Evolutionary conservation across 1,140 invertebrate genomes (phyloP).

Genomic region (Protaetia brevitarsis): DNA sequence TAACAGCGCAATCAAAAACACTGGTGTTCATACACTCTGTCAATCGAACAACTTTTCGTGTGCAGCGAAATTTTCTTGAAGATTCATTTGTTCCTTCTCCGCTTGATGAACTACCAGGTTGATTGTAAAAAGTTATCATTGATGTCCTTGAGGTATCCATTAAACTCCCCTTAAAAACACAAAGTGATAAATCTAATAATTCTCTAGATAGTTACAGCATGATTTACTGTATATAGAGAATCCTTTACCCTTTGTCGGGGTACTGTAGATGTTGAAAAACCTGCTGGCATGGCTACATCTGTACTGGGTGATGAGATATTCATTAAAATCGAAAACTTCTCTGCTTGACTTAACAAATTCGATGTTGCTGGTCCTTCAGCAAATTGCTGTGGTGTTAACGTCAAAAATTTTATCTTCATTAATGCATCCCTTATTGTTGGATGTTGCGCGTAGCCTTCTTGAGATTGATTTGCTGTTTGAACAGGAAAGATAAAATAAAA

Average conservation of each 20-base stretch:
- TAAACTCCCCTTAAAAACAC: constrained; percentile 20
- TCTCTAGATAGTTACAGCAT: neutral
- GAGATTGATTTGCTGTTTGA: neutral
- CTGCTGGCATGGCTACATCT: constrained; percentile 64
- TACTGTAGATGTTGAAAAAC: constrained; percentile 57
- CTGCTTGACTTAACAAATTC: constrained; percentile 65
- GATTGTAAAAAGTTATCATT: constrained; percentile 36
- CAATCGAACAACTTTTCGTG: constrained; percentile 58
- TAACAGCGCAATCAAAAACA: constrained; percentile 70
- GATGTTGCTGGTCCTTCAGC: constrained; percentile 73
- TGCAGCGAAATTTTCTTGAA: constrained; percentile 61
- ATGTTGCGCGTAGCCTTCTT: constrained; percentile 33
- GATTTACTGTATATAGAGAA: constrained; percentile 13
- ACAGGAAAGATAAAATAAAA: too few relatives aligned
- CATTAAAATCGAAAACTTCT: constrained; percentile 77
- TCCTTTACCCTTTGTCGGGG: constrained; percentile 21
- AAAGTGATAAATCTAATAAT: neutral
- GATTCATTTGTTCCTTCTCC: constrained; percentile 33
- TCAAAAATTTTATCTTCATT: constrained; percentile 70
- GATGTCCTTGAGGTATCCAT: constrained; percentile 43
- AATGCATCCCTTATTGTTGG: constrained; percentile 52
- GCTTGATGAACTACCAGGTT: neutral
- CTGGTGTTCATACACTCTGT: constrained; percentile 67
- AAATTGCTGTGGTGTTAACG: constrained; percentile 74
- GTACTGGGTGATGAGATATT: constrained; percentile 68